Base-by-base conservation (phyloP, 1,140 invertebrate genomes). In the Tetraneura akinire region DNA sequence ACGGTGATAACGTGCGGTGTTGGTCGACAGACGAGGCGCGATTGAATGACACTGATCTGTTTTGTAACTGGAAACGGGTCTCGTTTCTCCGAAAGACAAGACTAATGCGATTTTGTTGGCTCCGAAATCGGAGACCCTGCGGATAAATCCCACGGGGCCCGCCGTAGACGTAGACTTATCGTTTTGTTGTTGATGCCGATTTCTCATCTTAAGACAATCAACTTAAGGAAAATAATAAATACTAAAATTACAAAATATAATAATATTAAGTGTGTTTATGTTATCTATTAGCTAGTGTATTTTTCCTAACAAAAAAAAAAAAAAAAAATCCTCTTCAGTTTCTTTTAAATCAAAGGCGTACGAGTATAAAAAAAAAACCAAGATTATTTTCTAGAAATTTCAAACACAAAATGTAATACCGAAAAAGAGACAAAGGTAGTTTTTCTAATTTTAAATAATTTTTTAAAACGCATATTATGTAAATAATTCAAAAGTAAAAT, bases 61-160 rank as follows among this genome's bases (percentile, higher is more conserved):
- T 73, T 73, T 16, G 70, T 73, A 73, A 73, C 70, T 32, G 49
- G 70, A 73, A 73, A 73, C 70, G 70, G 10, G 13, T 51, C 14
- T 73, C 53, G 49, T 73, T 55, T 55, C 49, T 51, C 45, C 47
- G 32, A 73, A 51, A 29, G 32, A 73, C 49, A 73, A 73, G 23
- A 53, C 49, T 73, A 51, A 73, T 73, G 49, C 16, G 70, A 49
- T 73, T 73, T 53, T 10, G 49, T 32, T 73, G 26, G 70, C 26
- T 53, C 14, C 26, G 70, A 73, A 73, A 73, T 29, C 11, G 18
- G 70, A 73, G 23, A 32, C 70, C 18, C 18, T 0, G 14, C 29
- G 13, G 13, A 51, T 23, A 49, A 32, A 73, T 11, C 70, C 70
- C 49, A 29, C n/a, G 26, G 18, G 47, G 70, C 45, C 13, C 2